Conservation (phyloP, 1,140 invertebrate species). For the Manduca sexta region DNA sequence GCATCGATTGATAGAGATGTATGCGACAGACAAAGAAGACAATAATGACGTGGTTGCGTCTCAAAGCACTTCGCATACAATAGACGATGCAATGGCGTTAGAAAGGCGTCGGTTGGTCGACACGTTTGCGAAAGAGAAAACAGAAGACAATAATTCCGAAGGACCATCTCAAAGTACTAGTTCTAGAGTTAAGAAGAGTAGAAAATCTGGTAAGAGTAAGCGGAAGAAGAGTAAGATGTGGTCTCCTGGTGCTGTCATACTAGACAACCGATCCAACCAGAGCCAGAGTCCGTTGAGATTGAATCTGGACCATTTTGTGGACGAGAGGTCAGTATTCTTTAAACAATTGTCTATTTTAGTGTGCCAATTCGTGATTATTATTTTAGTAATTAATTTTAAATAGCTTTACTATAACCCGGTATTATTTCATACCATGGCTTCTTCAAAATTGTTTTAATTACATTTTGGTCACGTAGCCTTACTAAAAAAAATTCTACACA, state of each 20-base stretch:
- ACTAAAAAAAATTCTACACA: too few species aligned
- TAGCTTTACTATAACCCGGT: too few species aligned
- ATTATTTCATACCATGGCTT: too few species aligned
- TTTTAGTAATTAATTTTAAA: too few species aligned
- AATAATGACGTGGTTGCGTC: too few species aligned
- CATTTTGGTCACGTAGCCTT: too few species aligned
- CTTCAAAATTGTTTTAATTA: too few species aligned
- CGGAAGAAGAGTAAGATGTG: conserved; percentile 58
- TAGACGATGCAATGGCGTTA: conserved; percentile 53
- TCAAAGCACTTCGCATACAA: too few species aligned
- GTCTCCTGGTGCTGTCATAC: conserved; percentile 58
- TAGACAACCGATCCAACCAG: conserved; percentile 49
- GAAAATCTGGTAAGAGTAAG: conserved; percentile 44
- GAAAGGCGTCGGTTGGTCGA: conserved; percentile 43
- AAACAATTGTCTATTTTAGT: neutral
- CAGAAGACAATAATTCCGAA: conserved; percentile 37
- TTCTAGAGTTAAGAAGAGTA: conserved; percentile 36
- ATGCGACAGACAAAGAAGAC: too few species aligned
- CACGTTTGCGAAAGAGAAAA: conserved; percentile 31
- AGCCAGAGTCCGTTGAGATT: conserved; percentile 51
- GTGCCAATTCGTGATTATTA: too few species aligned
- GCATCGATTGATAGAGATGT: too few species aligned
- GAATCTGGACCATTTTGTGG: conserved; percentile 67
- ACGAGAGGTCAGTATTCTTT: conserved; percentile 50
- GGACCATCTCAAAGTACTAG: conserved; percentile 34